A percentile compares a stretch with the other conserved stretches of the same genome.
Conservation (phyloP, 2,797 vertebrate genomes). For the Cuculus canorus region DNA sequence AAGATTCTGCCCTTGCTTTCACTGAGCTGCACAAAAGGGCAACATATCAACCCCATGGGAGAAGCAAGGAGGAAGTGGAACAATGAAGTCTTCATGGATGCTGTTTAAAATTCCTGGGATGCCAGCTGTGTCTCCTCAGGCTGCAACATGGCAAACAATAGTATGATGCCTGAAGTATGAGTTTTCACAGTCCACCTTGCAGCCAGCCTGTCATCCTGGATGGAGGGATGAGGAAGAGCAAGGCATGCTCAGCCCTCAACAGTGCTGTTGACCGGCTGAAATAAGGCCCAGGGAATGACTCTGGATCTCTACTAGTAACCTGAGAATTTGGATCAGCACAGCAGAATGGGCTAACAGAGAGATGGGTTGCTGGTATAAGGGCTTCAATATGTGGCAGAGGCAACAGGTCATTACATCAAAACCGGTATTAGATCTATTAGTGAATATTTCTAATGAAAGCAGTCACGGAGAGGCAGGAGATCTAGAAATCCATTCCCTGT, state of each 20-base stretch:
- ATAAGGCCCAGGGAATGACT: neutral
- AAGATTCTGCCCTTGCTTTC: neutral
- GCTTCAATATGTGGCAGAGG: neutral
- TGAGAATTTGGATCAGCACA: neutral
- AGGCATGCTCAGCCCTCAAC: neutral
- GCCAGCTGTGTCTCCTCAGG: neutral
- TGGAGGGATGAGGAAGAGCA: neutral
- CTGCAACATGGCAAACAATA: slow-evolving; percentile 4
- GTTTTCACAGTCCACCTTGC: neutral
- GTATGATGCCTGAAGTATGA: neutral
- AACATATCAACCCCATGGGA: neutral
- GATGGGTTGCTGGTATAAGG: neutral
- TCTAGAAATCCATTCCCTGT: neutral
- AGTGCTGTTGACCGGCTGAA: neutral
- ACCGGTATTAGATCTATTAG: neutral
- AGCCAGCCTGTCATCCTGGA: neutral
- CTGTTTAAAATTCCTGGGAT: slow-evolving; percentile 31
- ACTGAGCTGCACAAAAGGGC: neutral
- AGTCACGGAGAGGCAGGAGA: neutral
- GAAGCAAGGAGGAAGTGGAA: neutral
- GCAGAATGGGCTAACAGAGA: neutral
- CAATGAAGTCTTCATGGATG: neutral
- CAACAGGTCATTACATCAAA: neutral
- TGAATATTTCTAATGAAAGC: neutral
- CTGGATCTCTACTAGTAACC: neutral